phyloP scores from a whole-genome alignment of 1,140 invertebrate genomes.

The Lordiphosa stackelbergi region DNA sequence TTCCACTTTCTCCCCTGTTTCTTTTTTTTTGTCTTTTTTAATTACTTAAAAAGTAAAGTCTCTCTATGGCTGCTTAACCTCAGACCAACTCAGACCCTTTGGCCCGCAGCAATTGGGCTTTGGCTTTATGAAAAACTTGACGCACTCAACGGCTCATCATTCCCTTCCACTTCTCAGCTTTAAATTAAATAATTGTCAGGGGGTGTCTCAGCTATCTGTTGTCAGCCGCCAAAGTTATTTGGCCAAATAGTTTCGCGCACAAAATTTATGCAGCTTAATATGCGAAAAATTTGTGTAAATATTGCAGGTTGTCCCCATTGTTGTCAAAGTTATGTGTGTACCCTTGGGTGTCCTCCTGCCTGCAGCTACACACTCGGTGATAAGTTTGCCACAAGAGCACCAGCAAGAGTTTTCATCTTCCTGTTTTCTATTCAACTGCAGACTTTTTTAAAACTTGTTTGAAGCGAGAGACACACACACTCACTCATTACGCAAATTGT shows the following conservation, averaged over 20 bases:
- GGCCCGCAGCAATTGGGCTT: conserved; percentile 31
- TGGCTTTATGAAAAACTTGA: conserved; percentile 42
- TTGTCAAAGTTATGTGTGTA: conserved; percentile 3
- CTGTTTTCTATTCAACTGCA: conserved; percentile 6
- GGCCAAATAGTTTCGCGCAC: conserved; percentile 47
- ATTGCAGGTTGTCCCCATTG: conserved; percentile 33
- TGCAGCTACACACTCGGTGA: conserved; percentile 3
- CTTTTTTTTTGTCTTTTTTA: conserved; percentile 38
- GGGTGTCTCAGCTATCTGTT: conserved; percentile 37
- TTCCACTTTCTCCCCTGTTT: conserved; percentile 11
- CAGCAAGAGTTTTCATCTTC: conserved; percentile 6
- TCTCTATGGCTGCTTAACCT: conserved; percentile 68
- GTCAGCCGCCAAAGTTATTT: conserved; percentile 40
- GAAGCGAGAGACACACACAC: conserved; percentile 10
- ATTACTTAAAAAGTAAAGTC: conserved; percentile 68
- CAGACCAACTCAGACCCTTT: conserved; percentile 51
- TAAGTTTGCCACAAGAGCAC: conserved; percentile 7
- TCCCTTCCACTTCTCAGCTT: conserved; percentile 24
- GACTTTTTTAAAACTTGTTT: conserved; percentile 6
- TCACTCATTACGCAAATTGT: conserved; percentile 68
- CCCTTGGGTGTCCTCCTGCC: conserved; percentile 16
- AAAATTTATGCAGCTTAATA: conserved; percentile 29
- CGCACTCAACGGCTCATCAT: conserved; percentile 6
- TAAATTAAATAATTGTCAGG: conserved; percentile 71
- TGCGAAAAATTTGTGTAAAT: conserved; percentile 56